Evolutionary conservation across 2,888 invertebrate genomes (phyloP), one percentile per base, ranked within the genome.

Genomic region (Patella pellucida): DNA sequence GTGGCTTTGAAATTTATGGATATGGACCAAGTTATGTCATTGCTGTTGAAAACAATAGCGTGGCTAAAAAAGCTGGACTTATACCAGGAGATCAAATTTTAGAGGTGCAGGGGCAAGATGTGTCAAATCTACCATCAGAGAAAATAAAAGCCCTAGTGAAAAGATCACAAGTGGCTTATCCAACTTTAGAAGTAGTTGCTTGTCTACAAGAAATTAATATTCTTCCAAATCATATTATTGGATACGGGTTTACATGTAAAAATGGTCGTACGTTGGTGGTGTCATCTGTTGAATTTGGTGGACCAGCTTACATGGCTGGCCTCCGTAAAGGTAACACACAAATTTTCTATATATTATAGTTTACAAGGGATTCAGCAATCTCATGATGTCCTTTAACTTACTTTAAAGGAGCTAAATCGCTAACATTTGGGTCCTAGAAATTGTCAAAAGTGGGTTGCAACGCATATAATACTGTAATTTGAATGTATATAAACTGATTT

Each of bases 1-100:
- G 83, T 82, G 91, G 91, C 15, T 91, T 91, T 81, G 86, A 85
- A 72, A 86, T 91, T 41, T 81, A 85, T 72, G 91, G 91, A 9
- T 79, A 83, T n/a, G 90, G 90, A 2, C 90, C 91, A 2, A 82
- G 86, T 76, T 91, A 88, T 79, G 88, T 91, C 31, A 79, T 85
- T 19, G 76, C 79, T 69, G 89, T 91, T n/a, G 87, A 87, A 56
- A 82, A 84, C 74, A 87, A 84, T 15, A 85, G 89, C 75, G 79
- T 85, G 0, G 90, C 90, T 7, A 85, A 86, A 76, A 81, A 84
- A 62, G 87, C 90, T 9, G 90, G 90, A 3, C 82, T 90, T 1
- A 79, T 84, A 50, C 82, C 86, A 12, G 91, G 90, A 3, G 91
- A 91, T 77, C 88, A 89, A 78, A 83, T 91, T 31, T 78, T 91